Evolutionary conservation across 1,140 invertebrate genomes (phyloP).

Genomic region (Meloidogyne hapla): DNA sequence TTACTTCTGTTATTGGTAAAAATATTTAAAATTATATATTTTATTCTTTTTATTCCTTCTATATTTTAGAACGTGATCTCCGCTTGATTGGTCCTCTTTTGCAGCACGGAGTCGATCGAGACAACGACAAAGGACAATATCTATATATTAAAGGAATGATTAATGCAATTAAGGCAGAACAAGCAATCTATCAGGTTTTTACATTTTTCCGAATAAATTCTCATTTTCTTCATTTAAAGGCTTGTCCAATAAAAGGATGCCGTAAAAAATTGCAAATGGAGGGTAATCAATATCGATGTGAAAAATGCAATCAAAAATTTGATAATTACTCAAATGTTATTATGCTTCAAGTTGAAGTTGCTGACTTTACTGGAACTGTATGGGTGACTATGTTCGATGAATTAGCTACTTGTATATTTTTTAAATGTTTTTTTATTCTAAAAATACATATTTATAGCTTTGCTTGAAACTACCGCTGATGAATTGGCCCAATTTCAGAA

Average conservation of each 20-base stretch:
- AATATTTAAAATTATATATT: background rate
- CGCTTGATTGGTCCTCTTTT: conserved; percentile 44
- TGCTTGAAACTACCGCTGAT: conserved; percentile 76
- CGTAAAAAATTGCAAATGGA: conserved; percentile 67
- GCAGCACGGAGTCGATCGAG: conserved; percentile 29
- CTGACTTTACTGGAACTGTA: conserved; percentile 77
- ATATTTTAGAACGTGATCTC: conserved; percentile 56
- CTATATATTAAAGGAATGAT: conserved; percentile 50
- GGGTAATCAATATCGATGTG: conserved; percentile 84
- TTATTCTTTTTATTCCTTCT: too few relatives aligned
- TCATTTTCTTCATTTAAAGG: conserved; percentile 39
- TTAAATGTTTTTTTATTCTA: background rate
- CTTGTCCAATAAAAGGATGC: conserved; percentile 47
- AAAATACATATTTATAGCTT: conserved; percentile 68
- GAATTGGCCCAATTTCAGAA: conserved; percentile 69
- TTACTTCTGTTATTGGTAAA: conserved; percentile 7
- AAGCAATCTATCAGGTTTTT: conserved; percentile 52
- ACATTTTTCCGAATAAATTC: background rate
- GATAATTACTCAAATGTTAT: conserved; percentile 83
- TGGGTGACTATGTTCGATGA: conserved; percentile 89
- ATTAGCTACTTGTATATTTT: conserved; percentile 67
- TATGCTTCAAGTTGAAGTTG: conserved; percentile 75
- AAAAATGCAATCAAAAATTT: conserved; percentile 84
- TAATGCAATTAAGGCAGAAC: conserved; percentile 43
- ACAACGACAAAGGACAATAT: conserved; percentile 40